These are phyloP conservation scores for Pipistrellus pygmaeus DNA, from an alignment of 2,797 vertebrate species.

Conservation along the genomic window DNA sequence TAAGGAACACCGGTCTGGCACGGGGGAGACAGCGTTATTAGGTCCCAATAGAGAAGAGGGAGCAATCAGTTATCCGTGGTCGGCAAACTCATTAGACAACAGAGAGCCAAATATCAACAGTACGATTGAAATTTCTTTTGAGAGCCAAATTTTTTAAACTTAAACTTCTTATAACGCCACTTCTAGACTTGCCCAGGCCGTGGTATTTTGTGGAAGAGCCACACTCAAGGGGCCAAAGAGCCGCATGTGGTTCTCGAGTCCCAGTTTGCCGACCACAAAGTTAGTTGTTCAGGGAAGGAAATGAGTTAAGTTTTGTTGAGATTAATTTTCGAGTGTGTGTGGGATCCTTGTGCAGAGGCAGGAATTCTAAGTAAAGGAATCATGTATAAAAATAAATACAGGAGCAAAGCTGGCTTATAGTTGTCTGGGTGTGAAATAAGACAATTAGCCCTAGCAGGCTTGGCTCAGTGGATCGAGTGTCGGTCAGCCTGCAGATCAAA, in stretches of 20 bases:
- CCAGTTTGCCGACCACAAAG: too few relatives aligned
- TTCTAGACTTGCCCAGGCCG: too few relatives aligned
- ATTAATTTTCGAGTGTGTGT: not conserved
- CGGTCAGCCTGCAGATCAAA: too few relatives aligned
- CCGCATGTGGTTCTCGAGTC: too few relatives aligned
- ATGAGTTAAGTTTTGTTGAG: slow-evolving; percentile 5
- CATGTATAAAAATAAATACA: slow-evolving; percentile 23
- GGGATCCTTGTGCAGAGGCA: not conserved
- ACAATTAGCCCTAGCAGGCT: not conserved
- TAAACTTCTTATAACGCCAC: too few relatives aligned
- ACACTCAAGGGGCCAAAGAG: too few relatives aligned
- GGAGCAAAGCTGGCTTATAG: not conserved
- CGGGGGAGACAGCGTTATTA: not conserved
- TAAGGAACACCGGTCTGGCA: not conserved
- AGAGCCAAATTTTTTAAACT: too few relatives aligned
- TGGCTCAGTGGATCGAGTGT: too few relatives aligned
- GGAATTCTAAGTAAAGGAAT: slow-evolving; percentile 7
- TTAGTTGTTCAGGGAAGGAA: not conserved
- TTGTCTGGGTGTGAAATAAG: not conserved
- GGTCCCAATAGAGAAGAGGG: not conserved
- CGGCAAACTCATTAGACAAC: too few relatives aligned
- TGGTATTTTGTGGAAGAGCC: too few relatives aligned
- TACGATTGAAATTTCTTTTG: too few relatives aligned
- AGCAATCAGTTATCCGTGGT: not conserved
- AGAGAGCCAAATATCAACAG: too few relatives aligned